Evolutionary conservation across 2,113 vertebrate genomes (phyloP).

Genomic region (Clarias magur): DNA sequence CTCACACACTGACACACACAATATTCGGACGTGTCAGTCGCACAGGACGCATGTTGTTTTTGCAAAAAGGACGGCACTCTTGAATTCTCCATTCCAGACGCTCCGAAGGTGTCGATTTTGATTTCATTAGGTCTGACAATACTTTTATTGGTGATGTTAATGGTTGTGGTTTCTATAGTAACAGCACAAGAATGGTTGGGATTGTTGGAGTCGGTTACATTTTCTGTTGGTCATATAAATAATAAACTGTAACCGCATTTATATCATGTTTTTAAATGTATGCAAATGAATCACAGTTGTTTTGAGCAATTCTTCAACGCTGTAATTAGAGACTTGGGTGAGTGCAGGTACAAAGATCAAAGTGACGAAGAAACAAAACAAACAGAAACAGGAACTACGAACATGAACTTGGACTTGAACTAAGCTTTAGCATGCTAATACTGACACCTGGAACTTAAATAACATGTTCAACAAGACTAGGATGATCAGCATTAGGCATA

Average conservation of each 20-base stretch:
- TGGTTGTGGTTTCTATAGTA: background rate
- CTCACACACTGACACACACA: slow-evolving; percentile 23
- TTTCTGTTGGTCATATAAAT: background rate
- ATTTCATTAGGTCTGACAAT: background rate
- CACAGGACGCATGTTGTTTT: background rate
- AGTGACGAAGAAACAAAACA: no score
- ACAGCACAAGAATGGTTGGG: background rate
- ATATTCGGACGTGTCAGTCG: slow-evolving; percentile 30
- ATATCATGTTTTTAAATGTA: background rate
- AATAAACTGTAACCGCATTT: background rate
- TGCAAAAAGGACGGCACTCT: background rate
- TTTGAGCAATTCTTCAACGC: background rate
- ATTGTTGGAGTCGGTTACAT: background rate
- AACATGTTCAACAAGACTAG: no score
- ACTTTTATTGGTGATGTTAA: background rate
- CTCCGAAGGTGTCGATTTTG: background rate
- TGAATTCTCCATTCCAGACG: background rate
- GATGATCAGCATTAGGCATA: no score
- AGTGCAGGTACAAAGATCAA: no score
- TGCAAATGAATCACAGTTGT: background rate
- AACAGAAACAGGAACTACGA: no score
- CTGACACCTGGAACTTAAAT: no score
- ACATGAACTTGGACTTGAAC: no score
- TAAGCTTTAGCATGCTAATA: no score
- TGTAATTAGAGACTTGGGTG: no score